phyloP scores from a whole-genome alignment of 2,888 invertebrate species.

The Andrena trimmerana region DNA sequence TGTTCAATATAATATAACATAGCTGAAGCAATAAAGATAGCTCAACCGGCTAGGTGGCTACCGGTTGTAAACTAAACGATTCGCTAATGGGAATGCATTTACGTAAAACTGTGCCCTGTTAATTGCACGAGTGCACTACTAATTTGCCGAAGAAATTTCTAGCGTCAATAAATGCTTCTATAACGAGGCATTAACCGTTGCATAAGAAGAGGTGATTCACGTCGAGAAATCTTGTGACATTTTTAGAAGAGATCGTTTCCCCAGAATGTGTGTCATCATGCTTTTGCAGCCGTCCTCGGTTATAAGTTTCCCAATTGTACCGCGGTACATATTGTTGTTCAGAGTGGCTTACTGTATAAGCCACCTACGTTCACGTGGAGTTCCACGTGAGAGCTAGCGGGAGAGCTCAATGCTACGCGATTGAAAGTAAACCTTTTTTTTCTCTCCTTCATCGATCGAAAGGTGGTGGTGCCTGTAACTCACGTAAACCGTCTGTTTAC shows the following conservation, averaged over 20 bases:
- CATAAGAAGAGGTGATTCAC: constrained; percentile 38
- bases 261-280: not conserved
- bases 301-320: constrained; percentile 39
- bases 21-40: too few relatives aligned
- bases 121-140: not conserved
- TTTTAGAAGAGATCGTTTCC: constrained; percentile 11
- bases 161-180: constrained; percentile 43
- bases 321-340: constrained; percentile 12
- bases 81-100: constrained; percentile 25
- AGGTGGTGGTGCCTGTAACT: constrained; percentile 22
- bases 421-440: constrained; percentile 74
- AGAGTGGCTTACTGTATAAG: constrained; percentile 28
- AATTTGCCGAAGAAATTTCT: constrained; percentile 47
- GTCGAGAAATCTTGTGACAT: constrained; percentile 17
- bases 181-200: constrained; percentile 34
- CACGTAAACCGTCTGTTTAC: constrained; percentile 56
- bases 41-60: not conserved
- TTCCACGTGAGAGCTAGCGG: constrained; percentile 80
- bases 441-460: constrained; percentile 23
- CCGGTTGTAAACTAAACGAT: constrained; percentile 13
- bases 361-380: constrained; percentile 83
- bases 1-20: too few relatives aligned
- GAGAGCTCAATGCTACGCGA: constrained; percentile 75
- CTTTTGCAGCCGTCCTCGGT: not conserved
- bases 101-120: constrained; percentile 21